Conservation (phyloP, 1,140 invertebrate genomes). For the Ruditapes philippinarum region DNA sequence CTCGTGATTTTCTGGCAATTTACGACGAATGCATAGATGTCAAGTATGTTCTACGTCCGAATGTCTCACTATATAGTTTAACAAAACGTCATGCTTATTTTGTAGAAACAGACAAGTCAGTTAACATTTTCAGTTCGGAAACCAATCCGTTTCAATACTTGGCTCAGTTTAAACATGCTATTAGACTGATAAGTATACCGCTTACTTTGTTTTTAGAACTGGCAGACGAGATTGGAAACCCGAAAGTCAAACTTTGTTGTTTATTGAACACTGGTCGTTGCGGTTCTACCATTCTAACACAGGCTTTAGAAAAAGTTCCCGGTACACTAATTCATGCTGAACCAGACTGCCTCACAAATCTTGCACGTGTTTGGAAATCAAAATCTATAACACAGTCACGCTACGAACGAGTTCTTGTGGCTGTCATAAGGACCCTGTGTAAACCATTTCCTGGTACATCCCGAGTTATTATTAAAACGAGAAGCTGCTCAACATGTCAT, state of each 20-base stretch:
- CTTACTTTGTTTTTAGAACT: neutral
- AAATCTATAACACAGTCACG: neutral
- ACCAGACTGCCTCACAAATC: conserved; percentile 42
- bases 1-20: too few relatives aligned
- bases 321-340: conserved; percentile 13
- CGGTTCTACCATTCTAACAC: neutral
- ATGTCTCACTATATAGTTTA: conserved; percentile 4
- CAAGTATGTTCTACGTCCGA: conserved; percentile 16
- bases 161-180: conserved; percentile 16
- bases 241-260: neutral
- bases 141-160: conserved; percentile 28
- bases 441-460: neutral
- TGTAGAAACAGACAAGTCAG: neutral
- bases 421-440: neutral
- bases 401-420: neutral
- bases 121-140: neutral
- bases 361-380: neutral
- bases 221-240: neutral
- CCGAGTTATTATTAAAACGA: conserved; percentile 2
- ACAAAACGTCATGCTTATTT: conserved; percentile 11
- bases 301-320: conserved; percentile 10
- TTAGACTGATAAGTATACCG: neutral
- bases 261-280: conserved; percentile 18
- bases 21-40: too few relatives aligned
- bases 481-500: neutral